Conservation (phyloP, 1,140 invertebrate genomes). For the Ganaspis sp. region DNA sequence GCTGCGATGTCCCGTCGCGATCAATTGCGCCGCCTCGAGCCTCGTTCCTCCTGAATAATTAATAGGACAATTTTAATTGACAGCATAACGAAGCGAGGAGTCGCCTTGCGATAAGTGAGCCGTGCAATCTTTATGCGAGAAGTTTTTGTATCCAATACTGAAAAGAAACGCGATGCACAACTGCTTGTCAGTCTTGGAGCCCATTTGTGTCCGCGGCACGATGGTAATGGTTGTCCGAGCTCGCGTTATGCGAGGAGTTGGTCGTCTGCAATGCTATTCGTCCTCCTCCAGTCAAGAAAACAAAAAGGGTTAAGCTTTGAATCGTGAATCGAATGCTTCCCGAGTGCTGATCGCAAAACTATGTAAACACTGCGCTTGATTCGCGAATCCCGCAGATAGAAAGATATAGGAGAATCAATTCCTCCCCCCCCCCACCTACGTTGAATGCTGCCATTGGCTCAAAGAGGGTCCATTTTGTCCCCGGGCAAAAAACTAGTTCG, state of each 20-base stretch:
- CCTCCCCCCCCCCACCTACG: not conserved
- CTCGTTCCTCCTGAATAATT: slow-evolving; percentile 17
- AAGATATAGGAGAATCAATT: not conserved
- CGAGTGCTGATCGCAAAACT: slow-evolving; percentile 44
- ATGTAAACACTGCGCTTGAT: not conserved
- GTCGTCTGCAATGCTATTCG: not conserved
- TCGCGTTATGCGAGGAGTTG: slow-evolving; percentile 9
- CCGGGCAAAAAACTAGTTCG: slow-evolving; percentile 68
- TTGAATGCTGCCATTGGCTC: slow-evolving; percentile 48
- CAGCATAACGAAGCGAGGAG: slow-evolving; percentile 17
- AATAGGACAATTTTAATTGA: slow-evolving; percentile 31
- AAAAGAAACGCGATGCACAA: not conserved
- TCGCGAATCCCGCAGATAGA: not conserved
- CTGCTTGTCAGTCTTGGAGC: not conserved
- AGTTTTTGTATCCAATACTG: not conserved
- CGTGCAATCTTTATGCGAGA: slow-evolving; percentile 23
- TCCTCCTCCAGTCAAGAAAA: slow-evolving; percentile 30
- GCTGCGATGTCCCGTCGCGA: not conserved
- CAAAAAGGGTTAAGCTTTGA: slow-evolving; percentile 2
- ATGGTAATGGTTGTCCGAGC: not conserved
- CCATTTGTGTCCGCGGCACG: not conserved
- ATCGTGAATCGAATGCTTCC: slow-evolving; percentile 31
- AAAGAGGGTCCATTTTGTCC: slow-evolving; percentile 54
- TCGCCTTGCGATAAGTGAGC: slow-evolving; percentile 8
- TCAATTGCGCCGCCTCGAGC: slow-evolving; percentile 6